These are phyloP conservation scores for Platorchestia sp. DNA, from an alignment of 1,140 invertebrate genomes.

Conservation along the genomic window DNA sequence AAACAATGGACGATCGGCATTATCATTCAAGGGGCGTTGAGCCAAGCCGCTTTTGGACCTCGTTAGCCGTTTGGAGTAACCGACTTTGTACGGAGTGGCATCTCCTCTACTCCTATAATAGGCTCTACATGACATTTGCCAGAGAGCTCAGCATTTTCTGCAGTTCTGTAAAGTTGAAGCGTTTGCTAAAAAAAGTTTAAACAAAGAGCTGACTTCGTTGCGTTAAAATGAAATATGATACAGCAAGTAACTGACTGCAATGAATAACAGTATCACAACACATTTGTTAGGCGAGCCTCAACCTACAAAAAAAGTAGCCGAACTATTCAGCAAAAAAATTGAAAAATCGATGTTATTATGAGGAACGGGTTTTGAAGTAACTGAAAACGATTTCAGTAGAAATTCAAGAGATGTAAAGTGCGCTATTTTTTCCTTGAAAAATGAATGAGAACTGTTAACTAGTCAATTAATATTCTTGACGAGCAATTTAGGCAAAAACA, in stretches of 20 bases:
- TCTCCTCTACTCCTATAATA: not conserved
- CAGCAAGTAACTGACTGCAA: not conserved
- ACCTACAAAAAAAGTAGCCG: not conserved
- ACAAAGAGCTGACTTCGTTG: not conserved
- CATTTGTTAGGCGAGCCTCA: not conserved
- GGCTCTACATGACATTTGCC: not conserved
- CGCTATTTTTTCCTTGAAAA: no score
- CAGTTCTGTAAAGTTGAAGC: not conserved
- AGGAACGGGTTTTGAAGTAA: no score
- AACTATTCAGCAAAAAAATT: not conserved
- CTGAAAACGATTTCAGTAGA: no score
- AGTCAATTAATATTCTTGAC: no score
- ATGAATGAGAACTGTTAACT: no score
- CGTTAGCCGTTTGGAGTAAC: not conserved
- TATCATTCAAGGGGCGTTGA: constrained; percentile 37
- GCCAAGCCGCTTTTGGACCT: not conserved
- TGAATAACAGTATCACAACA: not conserved
- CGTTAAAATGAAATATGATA: not conserved
- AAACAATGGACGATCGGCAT: constrained; percentile 62
- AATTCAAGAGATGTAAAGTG: no score
- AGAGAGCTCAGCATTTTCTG: not conserved
- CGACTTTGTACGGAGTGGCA: not conserved
- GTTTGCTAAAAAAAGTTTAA: not conserved
- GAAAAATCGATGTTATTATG: not conserved
- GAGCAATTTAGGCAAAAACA: not conserved